Evolutionary conservation across 2,888 invertebrate genomes (phyloP), one percentile per base, ranked within the genome.

Genomic region (Hypena proboscidalis): DNA sequence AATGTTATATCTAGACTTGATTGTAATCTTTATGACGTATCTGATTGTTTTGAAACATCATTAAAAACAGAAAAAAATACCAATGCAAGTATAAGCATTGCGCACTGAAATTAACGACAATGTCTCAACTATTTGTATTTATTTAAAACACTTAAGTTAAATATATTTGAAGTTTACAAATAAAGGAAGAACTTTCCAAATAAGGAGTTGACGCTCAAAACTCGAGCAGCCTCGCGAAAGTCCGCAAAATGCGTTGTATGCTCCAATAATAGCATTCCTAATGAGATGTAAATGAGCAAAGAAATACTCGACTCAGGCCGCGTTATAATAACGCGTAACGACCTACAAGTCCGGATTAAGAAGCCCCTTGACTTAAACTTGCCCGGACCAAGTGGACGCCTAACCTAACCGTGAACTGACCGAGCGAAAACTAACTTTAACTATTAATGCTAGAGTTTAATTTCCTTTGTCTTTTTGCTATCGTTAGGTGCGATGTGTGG

Each of bases 271-370:
- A 90, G 88, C 72, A 67, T 72, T 80, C 81, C 77, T 90, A 91
- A 91, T 90, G 90, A 90, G 90, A 91, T 91, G 91, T 90, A 91
- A 91, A 91, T 91, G 91, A 91, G 90, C 85, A 78, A 80, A 89
- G 89, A 82, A 86, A 85, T 84, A 86, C 82, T 83, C 84, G 77
- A 77, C 85, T 83, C 80, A 74, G 77, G 69, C 77, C 83, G 86
- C 82, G 89, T 91, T 91, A 91, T 91, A 89, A 91, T 91, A 91
- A 90, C 88, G 85, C 90, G 88, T 90, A 90, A 90, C 91, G 87
- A 90, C 90, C 89, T 89, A 90, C 89, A 89, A 90, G 88, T 81
- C 90, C 80, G 91, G 91, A 91, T 91, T 91, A 91, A 89, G 91
- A 91, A 91, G 86, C 90, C 91, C 83, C 87, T 89, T 86, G 89